These are phyloP conservation scores for Yponomeuta cagnagella DNA, from an alignment of 2,888 invertebrate species.

Conservation along the genomic window DNA sequence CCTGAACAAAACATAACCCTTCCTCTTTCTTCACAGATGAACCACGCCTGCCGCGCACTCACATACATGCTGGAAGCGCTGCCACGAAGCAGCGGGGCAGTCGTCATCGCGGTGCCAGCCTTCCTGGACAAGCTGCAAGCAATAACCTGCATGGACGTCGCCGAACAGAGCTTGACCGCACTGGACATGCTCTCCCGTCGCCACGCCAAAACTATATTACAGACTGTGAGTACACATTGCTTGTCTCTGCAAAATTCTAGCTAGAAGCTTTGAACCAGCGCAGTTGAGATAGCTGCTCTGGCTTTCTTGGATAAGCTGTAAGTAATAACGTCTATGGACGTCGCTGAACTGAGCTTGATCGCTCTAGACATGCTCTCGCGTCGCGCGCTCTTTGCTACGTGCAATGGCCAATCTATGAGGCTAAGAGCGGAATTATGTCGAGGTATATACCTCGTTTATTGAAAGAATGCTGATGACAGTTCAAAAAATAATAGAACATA, in stretches of 20 bases:
- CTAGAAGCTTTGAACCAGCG: background rate
- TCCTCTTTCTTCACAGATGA: constrained; percentile 81
- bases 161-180: constrained; percentile 98
- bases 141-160: constrained; percentile 99
- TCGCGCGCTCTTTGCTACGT: constrained; percentile 44
- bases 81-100: constrained; percentile 96
- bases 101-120: constrained; percentile 97
- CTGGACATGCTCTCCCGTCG: constrained; percentile 97
- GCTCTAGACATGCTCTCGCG: constrained; percentile 98
- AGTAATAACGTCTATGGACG: constrained; percentile 99
- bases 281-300: too few relatives aligned
- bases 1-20: too few relatives aligned
- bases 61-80: constrained; percentile 99
- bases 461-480: too few relatives aligned
- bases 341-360: constrained; percentile 98
- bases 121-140: constrained; percentile 97
- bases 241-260: background rate
- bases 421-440: too few relatives aligned
- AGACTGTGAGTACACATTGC: constrained; percentile 79
- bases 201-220: constrained; percentile 97
- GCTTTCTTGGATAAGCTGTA: constrained; percentile 97
- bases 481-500: too few relatives aligned
- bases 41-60: constrained; percentile 97
- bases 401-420: too few relatives aligned
- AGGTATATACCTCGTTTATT: too few relatives aligned